phyloP scores from a whole-genome alignment of 2,888 invertebrate genomes.

The Ochlodes sylvanus region DNA sequence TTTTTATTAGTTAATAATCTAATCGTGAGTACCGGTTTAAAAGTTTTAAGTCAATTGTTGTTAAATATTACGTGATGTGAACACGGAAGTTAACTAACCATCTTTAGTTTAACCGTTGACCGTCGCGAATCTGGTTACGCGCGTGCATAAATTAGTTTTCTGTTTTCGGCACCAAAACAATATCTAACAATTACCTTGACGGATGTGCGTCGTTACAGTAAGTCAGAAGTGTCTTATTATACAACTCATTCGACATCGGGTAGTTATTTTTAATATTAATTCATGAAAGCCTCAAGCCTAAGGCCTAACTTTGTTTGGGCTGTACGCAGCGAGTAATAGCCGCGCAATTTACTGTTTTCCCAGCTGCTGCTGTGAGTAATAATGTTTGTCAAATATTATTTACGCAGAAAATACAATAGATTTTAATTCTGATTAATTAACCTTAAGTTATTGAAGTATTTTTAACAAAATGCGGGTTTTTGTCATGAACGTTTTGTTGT shows the following conservation, averaged over 20 bases:
- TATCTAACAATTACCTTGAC: conserved; percentile 41
- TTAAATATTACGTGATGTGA: conserved; percentile 24
- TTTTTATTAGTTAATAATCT: conserved; percentile 20
- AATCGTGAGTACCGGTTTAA: conserved; percentile 33
- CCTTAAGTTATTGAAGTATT: too few relatives aligned
- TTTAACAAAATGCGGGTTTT: too few relatives aligned
- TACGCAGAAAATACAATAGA: background rate
- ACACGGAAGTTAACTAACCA: conserved; percentile 26
- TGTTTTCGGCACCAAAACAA: conserved; percentile 37
- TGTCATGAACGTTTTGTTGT: too few relatives aligned
- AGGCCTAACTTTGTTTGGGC: background rate
- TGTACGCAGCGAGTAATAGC: conserved; percentile 4
- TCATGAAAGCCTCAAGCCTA: background rate
- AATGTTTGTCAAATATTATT: background rate
- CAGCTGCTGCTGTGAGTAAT: background rate
- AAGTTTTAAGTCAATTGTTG: conserved; percentile 8
- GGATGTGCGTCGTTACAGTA: conserved; percentile 32
- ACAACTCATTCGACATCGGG: conserved; percentile 14
- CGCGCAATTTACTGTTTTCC: background rate
- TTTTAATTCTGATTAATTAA: too few relatives aligned
- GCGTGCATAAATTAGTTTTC: conserved; percentile 50
- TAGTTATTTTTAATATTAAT: conserved; percentile 6
- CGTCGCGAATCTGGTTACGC: conserved; percentile 56
- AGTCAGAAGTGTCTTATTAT: conserved; percentile 26
- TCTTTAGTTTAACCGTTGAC: conserved; percentile 36